Base-by-base conservation (phyloP, 2,113 vertebrate species). In the Semicossyphus pulcher region DNA sequence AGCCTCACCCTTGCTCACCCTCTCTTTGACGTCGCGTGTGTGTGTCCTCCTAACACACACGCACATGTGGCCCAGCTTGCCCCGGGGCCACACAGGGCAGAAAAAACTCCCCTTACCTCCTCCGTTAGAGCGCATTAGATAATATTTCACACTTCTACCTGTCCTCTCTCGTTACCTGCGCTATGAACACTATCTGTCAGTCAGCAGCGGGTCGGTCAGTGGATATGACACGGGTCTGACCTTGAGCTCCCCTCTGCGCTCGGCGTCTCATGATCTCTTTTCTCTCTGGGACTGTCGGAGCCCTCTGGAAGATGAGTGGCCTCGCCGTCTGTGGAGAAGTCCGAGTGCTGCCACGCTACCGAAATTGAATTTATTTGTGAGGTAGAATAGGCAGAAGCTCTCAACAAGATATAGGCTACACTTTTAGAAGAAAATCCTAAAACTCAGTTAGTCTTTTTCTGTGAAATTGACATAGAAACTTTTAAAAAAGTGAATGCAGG, bases 81-180 rank as follows among this genome's bases (percentile, higher is more conserved):
- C 31, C 25, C 9, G 5, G 6, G n/a, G 3, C 18, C 49, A 51
- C 44, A 31, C 61, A 31, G 44, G 47, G 15, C 45, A 65, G 18
- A 1, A 7, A 28, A 37, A 16, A 28, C 39, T 16, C 64, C 12
- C n/a, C 48, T 36, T 37, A 20, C 25, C 49, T 64, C 44, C 57
- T 67, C 41, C 25, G 61, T 57, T 58, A n/a, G 25, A 75, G 29
- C 49, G 45, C 57, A 62, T 81, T 72, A 86, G 85, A 84, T 93
- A 84, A 78, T 83, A 77, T 92, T 93, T 91, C 90, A 88, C 86
- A 88, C 86, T 70, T 89, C 52, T 58, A 62, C 58, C 84, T 69
- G 57, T 52, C 69, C 71, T 88, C 85, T 93, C 80, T 53, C 16
- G 29, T 93, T 91, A 91, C 90, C 72, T 36, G 58, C 34, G 6